Percentiles rank a stretch among this genome's conserved stretches.
Conservation (phyloP, 2,888 invertebrate species). For the Spisula solida region DNA sequence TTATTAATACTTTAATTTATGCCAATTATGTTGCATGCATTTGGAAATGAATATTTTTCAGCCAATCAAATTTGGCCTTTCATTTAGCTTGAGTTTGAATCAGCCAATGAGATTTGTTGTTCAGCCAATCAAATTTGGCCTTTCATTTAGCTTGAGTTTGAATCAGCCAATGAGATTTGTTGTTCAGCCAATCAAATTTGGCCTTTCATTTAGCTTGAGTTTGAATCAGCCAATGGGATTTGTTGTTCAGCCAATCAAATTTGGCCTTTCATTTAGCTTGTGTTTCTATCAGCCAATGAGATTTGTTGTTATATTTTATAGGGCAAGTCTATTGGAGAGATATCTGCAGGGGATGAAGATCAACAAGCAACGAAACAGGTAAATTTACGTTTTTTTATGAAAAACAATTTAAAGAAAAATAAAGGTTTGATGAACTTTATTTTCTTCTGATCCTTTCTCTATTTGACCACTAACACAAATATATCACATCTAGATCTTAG, state of each 20-base stretch:
- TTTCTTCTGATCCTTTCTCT: too few species aligned
- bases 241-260: not conserved
- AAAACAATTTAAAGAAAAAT: too few species aligned
- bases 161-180: too few species aligned
- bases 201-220: not conserved
- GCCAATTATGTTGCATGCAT: not conserved
- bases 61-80: too few species aligned
- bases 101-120: too few species aligned
- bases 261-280: not conserved
- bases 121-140: conserved; percentile 18
- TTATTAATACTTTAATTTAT: not conserved
- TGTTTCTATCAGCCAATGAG: not conserved
- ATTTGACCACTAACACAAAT: too few species aligned
- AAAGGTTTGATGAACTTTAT: too few species aligned
- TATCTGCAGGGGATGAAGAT: conserved; percentile 61
- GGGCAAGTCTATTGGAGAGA: conserved; percentile 68
- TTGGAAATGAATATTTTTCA: not conserved
- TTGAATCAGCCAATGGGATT: not conserved
- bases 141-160: too few species aligned
- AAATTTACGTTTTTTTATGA: not conserved
- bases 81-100: too few species aligned
- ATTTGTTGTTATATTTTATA: conserved; percentile 44
- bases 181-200: not conserved
- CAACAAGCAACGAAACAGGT: conserved; percentile 62
- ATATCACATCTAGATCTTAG: too few species aligned